Evolutionary conservation across 2,888 invertebrate species (phyloP).

Genomic region (Troglohyphantes excavatus): DNA sequence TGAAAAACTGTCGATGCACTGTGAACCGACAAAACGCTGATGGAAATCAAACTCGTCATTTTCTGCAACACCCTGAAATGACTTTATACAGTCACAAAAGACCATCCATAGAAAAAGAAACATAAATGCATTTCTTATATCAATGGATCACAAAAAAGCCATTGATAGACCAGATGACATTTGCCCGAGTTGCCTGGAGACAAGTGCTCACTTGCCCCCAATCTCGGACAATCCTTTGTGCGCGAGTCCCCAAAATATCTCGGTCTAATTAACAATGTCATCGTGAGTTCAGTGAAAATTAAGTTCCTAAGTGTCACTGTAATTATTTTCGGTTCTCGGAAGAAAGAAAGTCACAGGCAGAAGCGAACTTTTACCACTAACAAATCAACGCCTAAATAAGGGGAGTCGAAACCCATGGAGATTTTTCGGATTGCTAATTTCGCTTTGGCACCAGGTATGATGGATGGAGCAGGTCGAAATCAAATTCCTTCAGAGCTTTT

Average conservation of each 20-base stretch:
- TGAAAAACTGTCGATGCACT: not conserved
- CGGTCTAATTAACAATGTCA: conserved; percentile 44
- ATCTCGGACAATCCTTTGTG: conserved; percentile 25
- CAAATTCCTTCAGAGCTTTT: conserved; percentile 28
- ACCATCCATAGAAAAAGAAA: not conserved
- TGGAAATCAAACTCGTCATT: conserved; percentile 32
- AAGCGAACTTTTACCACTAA: not conserved
- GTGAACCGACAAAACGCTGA: not conserved
- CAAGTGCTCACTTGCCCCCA: conserved; percentile 23
- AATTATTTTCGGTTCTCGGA: conserved; percentile 33
- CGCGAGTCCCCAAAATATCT: conserved; percentile 21
- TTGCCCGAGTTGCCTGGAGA: not conserved
- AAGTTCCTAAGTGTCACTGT: conserved; percentile 33
- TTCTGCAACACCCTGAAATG: conserved; percentile 11
- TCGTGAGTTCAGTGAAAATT: conserved; percentile 12
- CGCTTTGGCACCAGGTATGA: conserved; percentile 62
- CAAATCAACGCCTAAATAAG: conserved; percentile 41
- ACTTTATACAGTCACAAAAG: conserved; percentile 15
- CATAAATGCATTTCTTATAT: conserved; percentile 12
- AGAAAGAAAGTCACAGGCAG: not conserved
- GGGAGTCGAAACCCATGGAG: not conserved
- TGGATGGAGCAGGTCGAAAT: conserved; percentile 50
- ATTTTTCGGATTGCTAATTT: conserved; percentile 39
- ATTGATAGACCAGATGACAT: not conserved
- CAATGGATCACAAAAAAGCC: not conserved